These are phyloP conservation scores for Litocranius walleri DNA, from an alignment of 2,113 vertebrate species.

Conservation along the genomic window DNA sequence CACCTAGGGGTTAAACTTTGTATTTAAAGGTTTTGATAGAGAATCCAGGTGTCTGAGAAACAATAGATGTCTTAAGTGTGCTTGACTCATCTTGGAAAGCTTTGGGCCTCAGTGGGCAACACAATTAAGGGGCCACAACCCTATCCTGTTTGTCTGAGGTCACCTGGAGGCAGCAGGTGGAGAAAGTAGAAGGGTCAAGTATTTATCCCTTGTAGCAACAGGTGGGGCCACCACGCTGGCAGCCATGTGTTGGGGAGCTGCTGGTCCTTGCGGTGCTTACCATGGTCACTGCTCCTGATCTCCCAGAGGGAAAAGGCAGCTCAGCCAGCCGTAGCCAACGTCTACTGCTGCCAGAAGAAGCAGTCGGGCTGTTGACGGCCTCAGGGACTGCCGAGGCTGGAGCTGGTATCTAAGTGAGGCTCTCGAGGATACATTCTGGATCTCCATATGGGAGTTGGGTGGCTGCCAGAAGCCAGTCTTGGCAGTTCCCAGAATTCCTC, in stretches of 20 bases:
- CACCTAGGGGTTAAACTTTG: neutral
- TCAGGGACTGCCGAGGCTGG: neutral
- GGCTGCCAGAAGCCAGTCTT: neutral
- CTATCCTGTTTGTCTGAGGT: neutral
- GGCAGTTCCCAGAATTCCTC: slow-evolving; percentile 15
- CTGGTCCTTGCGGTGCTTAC: neutral
- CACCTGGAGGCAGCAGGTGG: neutral
- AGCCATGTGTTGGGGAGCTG: neutral
- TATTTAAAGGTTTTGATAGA: neutral
- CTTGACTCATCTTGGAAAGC: neutral
- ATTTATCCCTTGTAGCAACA: neutral
- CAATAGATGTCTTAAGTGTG: neutral
- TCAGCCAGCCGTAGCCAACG: neutral
- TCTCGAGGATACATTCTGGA: neutral
- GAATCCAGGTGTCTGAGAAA: neutral
- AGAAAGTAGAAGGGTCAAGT: neutral
- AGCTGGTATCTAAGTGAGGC: neutral
- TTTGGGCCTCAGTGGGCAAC: neutral
- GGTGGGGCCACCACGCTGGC: neutral
- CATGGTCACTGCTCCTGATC: neutral
- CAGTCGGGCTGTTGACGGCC: neutral
- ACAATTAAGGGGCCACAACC: neutral
- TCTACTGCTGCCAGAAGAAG: neutral
- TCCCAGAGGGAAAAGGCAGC: accelerated
- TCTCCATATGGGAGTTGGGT: neutral